A percentile compares a stretch with the other conserved stretches of the same genome.
Evolutionary conservation across 2,888 invertebrate species (phyloP).

Genomic region (Griposia aprilina): DNA sequence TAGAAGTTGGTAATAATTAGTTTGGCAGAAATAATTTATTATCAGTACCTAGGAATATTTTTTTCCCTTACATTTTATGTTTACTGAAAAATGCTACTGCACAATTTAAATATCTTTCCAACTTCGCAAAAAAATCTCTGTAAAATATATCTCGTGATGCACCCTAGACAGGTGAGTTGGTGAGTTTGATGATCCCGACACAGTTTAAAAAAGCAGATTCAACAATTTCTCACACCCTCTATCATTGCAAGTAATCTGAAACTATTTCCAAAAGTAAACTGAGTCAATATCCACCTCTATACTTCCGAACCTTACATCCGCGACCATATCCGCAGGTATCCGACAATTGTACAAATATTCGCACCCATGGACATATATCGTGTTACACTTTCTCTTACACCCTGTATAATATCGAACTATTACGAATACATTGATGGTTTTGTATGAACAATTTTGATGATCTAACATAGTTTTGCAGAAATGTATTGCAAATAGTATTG

Average conservation of each 20-base stretch:
- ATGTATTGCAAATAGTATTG: conserved; percentile 11
- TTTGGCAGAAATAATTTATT: too few relatives aligned
- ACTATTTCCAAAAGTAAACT: conserved; percentile 62
- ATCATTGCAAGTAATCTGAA: conserved; percentile 41
- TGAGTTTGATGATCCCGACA: not conserved
- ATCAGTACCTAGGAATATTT: too few relatives aligned
- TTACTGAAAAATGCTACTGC: too few relatives aligned
- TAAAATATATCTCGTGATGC: too few relatives aligned
- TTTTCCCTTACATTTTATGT: too few relatives aligned
- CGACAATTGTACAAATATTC: conserved; percentile 77
- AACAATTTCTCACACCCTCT: conserved; percentile 20
- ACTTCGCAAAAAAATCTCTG: too few relatives aligned
- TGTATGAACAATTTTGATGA: fast-evolving
- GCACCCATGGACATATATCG: conserved; percentile 71
- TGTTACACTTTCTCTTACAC: conserved; percentile 63
- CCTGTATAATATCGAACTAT: not conserved
- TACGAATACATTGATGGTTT: conserved; percentile 24
- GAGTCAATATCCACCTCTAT: conserved; percentile 61
- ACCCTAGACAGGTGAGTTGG: not conserved
- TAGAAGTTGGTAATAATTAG: conserved; percentile 1
- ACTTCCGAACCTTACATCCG: conserved; percentile 68
- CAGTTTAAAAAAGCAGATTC: not conserved
- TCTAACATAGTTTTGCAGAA: not conserved
- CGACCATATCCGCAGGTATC: conserved; percentile 73
- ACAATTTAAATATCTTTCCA: too few relatives aligned